A percentile compares a stretch with the other conserved stretches of the same genome.
Evolutionary conservation across 2,113 vertebrate genomes (phyloP).

Genomic region (Mesocricetus auratus): DNA sequence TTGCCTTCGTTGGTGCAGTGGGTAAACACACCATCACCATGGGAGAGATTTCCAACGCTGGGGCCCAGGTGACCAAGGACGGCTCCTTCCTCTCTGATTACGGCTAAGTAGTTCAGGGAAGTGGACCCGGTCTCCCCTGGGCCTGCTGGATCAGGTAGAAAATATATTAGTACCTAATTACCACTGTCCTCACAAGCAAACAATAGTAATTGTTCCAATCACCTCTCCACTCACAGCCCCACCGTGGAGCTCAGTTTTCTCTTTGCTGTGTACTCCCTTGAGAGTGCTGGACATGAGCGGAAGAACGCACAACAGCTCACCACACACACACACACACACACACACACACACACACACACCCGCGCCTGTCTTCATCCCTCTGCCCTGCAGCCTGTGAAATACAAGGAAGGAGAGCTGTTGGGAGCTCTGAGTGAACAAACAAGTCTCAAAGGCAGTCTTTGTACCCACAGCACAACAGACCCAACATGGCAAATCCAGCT

Average conservation of each 20-base stretch:
- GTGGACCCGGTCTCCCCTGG: slow-evolving; percentile 28
- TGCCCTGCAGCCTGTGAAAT: not conserved
- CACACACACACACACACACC: too few relatives aligned
- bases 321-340: too few relatives aligned
- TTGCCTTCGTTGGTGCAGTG: slow-evolving; percentile 27
- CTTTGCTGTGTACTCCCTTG: not conserved
- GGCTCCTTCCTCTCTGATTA: slow-evolving; percentile 75
- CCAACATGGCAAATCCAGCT: not conserved
- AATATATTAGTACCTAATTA: slow-evolving; percentile 68
- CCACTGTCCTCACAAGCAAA: slow-evolving; percentile 51
- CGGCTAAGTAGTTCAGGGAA: slow-evolving; percentile 64
- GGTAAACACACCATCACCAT: slow-evolving; percentile 78
- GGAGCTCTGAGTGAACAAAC: slow-evolving; percentile 34
- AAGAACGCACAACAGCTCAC: not conserved
- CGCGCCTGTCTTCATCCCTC: not conserved
- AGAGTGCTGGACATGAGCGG: not conserved
- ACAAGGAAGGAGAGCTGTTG: slow-evolving; percentile 31
- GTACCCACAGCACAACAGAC: not conserved
- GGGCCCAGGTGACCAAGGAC: slow-evolving; percentile 43
- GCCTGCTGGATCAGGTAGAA: slow-evolving; percentile 52
- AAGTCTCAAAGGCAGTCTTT: slow-evolving; percentile 44
- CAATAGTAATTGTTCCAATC: slow-evolving; percentile 62
- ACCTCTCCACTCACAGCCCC: not conserved
- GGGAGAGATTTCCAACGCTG: slow-evolving; percentile 74
- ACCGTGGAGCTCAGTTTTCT: slow-evolving; percentile 7